Conservation (phyloP, 1,140 invertebrate species). For the Orius insidiosus region DNA sequence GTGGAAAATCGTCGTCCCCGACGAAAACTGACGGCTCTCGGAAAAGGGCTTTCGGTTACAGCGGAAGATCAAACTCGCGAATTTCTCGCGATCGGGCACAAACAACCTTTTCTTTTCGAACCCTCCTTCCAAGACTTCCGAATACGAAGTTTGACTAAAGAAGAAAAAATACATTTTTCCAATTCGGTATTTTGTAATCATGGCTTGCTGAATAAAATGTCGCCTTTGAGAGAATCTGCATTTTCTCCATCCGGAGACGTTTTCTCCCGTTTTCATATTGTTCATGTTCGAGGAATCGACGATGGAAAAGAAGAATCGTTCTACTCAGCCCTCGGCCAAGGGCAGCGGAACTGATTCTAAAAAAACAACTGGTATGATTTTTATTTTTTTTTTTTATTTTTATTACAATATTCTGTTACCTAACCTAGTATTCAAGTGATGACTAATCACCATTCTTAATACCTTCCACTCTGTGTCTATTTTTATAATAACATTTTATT, state of each 20-base stretch:
- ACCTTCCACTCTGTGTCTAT: background rate
- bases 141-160: too few species aligned
- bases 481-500: too few species aligned
- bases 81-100: too few species aligned
- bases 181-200: constrained; percentile 47
- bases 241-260: constrained; percentile 53
- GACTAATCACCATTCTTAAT: too few species aligned
- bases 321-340: constrained; percentile 41
- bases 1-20: too few species aligned
- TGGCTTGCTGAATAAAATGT: constrained; percentile 63
- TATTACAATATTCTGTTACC: background rate
- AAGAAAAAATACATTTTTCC: too few species aligned
- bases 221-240: constrained; percentile 39
- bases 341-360: constrained; percentile 42
- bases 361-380: constrained; percentile 53
- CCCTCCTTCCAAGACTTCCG: too few species aligned
- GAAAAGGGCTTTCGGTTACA: too few species aligned
- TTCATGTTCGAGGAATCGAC: constrained; percentile 31
- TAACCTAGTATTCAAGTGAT: background rate
- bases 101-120: too few species aligned
- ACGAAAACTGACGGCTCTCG: too few species aligned
- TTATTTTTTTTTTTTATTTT: constrained; percentile 16
- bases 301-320: constrained; percentile 56
- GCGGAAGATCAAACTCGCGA: too few species aligned
- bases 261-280: constrained; percentile 25